Percentiles rank a stretch among this genome's conserved stretches.
phyloP scores from a whole-genome alignment of 2,888 invertebrate species.

The Perithous albicinctus region DNA sequence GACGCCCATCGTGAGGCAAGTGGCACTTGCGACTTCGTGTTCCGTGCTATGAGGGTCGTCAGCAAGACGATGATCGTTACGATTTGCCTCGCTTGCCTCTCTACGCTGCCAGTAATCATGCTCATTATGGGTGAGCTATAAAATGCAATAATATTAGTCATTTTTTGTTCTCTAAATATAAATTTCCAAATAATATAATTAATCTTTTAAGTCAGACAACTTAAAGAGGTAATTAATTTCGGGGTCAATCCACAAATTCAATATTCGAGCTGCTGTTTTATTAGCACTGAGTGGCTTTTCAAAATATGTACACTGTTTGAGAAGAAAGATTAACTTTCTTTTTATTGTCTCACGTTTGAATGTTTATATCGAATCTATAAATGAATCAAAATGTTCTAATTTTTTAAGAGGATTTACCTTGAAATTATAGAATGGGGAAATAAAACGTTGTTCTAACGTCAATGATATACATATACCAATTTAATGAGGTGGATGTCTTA shows the following conservation, averaged over 20 bases:
- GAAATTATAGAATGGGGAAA: too few relatives aligned
- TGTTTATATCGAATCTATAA: too few relatives aligned
- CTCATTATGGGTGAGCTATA: conserved; percentile 90
- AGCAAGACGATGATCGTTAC: conserved; percentile 91
- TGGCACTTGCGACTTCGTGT: conserved; percentile 90
- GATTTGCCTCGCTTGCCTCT: conserved; percentile 88
- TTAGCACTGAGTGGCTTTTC: neutral
- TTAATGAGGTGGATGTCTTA: too few relatives aligned
- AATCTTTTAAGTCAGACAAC: neutral
- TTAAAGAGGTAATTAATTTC: neutral
- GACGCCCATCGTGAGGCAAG: conserved; percentile 92
- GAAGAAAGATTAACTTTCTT: too few relatives aligned
- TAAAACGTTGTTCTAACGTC: too few relatives aligned
- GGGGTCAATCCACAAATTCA: neutral
- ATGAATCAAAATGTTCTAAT: too few relatives aligned
- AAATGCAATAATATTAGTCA: neutral
- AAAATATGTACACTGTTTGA: neutral
- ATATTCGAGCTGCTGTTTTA: neutral
- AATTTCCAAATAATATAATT: neutral
- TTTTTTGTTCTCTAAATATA: neutral
- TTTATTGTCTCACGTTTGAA: too few relatives aligned
- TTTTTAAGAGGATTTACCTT: too few relatives aligned
- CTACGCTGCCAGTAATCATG: conserved; percentile 91
- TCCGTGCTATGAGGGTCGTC: conserved; percentile 90
- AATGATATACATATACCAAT: too few relatives aligned